Conservation (phyloP, 2,113 vertebrate genomes). For the Machaerirhynchus nigripectus region DNA sequence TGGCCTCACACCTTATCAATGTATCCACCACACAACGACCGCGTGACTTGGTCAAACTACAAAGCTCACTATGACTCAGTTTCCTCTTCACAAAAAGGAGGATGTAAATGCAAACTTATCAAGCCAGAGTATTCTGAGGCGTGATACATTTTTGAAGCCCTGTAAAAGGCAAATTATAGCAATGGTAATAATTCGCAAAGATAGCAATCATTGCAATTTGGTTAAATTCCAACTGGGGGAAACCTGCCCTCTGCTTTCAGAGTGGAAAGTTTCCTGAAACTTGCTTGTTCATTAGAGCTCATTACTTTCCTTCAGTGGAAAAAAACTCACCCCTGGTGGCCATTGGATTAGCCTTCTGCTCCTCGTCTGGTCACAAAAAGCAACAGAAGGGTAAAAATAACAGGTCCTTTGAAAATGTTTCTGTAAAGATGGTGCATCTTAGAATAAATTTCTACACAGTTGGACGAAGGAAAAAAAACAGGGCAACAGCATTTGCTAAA, state of each 20-base stretch:
- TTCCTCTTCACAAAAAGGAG: neutral
- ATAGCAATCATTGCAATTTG: neutral
- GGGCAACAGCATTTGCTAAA: slow-evolving; percentile 17
- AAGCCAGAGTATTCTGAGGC: neutral
- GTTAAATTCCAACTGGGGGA: neutral
- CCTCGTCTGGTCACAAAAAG: neutral
- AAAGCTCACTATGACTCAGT: neutral
- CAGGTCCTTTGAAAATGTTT: neutral
- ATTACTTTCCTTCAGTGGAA: neutral
- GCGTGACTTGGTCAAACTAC: neutral
- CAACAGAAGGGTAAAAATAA: slow-evolving; percentile 40
- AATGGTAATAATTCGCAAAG: neutral
- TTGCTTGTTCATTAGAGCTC: neutral
- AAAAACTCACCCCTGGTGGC: neutral
- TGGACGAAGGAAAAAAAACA: neutral
- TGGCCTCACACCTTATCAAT: neutral
- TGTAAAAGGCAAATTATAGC: neutral
- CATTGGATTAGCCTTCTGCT: slow-evolving; percentile 1
- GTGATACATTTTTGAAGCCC: neutral
- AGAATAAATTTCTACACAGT: slow-evolving; percentile 40
- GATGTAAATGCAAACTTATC: neutral
- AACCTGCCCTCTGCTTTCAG: neutral
- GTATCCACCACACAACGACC: neutral
- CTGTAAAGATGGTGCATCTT: neutral
- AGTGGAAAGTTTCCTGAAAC: neutral